Evolutionary conservation across 2,888 invertebrate genomes (phyloP).

Genomic region (Drosophila affinis): DNA sequence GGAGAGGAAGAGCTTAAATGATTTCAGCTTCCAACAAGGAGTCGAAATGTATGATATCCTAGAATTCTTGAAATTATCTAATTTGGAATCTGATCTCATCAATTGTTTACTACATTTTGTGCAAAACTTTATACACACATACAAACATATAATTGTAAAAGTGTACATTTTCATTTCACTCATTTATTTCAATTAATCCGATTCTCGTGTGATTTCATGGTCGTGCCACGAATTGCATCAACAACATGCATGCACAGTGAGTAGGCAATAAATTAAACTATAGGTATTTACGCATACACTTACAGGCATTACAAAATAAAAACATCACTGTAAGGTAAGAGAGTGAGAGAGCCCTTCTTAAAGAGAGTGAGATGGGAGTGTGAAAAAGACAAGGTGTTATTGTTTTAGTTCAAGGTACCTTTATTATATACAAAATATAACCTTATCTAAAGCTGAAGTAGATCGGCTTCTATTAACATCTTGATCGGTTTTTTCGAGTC

Average conservation of each 20-base stretch:
- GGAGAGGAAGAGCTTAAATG: not conserved
- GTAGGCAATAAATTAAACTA: conserved; percentile 31
- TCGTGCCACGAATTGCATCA: conserved; percentile 31
- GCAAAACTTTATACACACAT: not conserved
- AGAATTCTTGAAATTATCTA: not conserved
- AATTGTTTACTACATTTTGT: not conserved
- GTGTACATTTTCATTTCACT: conserved; percentile 6
- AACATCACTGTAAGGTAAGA: not conserved
- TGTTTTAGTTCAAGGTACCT: not conserved
- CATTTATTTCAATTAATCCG: not conserved
- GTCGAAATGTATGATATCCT: not conserved
- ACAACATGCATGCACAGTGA: conserved; percentile 39
- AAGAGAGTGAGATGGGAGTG: conserved; percentile 15
- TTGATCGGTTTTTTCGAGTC: not conserved
- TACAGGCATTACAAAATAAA: conserved; percentile 4
- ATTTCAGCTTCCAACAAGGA: not conserved
- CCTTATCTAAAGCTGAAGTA: not conserved
- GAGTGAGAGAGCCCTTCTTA: not conserved
- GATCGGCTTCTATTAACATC: not conserved
- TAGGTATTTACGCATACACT: conserved; percentile 10
- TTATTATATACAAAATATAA: not conserved
- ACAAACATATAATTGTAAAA: not conserved
- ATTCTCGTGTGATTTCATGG: conserved; percentile 27
- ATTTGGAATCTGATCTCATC: not conserved
- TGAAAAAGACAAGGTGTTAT: not conserved